Evolutionary conservation across 2,797 vertebrate genomes (phyloP).

Genomic region (Lagodon rhomboides): DNA sequence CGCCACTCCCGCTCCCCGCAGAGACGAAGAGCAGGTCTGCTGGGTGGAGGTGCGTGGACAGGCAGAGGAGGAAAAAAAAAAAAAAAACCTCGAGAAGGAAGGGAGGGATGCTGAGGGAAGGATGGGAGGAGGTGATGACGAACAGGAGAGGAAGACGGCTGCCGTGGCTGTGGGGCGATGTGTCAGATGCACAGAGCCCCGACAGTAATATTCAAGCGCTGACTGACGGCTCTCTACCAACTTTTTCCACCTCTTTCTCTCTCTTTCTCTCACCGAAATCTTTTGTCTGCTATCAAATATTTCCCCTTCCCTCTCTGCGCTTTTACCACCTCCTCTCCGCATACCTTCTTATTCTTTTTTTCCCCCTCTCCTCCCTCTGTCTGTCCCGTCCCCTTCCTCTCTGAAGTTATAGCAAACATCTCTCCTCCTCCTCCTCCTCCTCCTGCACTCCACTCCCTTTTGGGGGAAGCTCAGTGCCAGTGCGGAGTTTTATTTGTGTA

Average conservation of each 20-base stretch:
- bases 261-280: constrained; percentile 3
- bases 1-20: background rate
- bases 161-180: background rate
- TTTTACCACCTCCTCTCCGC: constrained; percentile 25
- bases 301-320: constrained; percentile 7
- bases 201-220: constrained; percentile 19
- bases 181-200: constrained; percentile 9
- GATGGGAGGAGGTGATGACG: constrained; percentile 59
- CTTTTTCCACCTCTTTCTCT: constrained; percentile 29
- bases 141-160: constrained; percentile 38
- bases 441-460: constrained; percentile 20
- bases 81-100: constrained; percentile 21
- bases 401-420: constrained; percentile 61
- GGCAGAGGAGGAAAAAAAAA: constrained; percentile 8
- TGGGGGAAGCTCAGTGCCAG: constrained; percentile 73
- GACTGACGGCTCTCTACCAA: constrained; percentile 38
- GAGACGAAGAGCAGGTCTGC: background rate
- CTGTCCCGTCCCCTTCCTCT: constrained; percentile 37
- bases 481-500: constrained; percentile 82
- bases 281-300: background rate
- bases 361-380: constrained; percentile 8
- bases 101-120: constrained; percentile 54
- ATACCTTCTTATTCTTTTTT: constrained; percentile 19
- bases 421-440: constrained; percentile 5
- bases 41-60: constrained; percentile 2